A percentile compares a stretch with the other conserved stretches of the same genome.
phyloP scores from a whole-genome alignment of 2,888 invertebrate species.

The Asteroscopus sphinx region DNA sequence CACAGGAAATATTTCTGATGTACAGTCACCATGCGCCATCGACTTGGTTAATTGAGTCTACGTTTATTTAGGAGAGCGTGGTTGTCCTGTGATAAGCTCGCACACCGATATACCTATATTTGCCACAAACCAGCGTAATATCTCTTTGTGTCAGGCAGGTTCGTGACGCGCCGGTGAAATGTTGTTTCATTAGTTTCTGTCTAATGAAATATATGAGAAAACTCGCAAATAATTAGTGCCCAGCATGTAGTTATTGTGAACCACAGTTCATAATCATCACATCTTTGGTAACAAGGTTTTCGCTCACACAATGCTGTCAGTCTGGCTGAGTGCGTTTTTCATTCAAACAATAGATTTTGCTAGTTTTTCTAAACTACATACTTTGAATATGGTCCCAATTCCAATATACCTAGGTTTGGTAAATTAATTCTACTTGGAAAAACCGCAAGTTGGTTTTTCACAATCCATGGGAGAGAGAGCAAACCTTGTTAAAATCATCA shows the following conservation, averaged over 20 bases:
- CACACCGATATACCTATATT: background rate
- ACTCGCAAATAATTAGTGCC: conserved; percentile 25
- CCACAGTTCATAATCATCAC: conserved; percentile 7
- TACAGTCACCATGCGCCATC: conserved; percentile 15
- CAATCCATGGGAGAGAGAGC: too few species aligned
- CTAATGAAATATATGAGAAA: conserved; percentile 23
- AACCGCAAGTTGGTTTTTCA: too few species aligned
- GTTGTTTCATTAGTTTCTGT: conserved; percentile 39
- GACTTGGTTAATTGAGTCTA: conserved; percentile 24
- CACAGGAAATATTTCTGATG: too few species aligned
- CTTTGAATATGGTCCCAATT: too few species aligned
- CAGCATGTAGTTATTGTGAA: background rate
- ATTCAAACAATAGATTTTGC: too few species aligned
- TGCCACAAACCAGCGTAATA: conserved; percentile 25
- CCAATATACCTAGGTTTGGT: too few species aligned
- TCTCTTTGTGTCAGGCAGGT: conserved; percentile 27
- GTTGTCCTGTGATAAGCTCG: conserved; percentile 19
- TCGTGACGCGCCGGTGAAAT: conserved; percentile 28
- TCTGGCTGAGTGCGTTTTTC: too few species aligned
- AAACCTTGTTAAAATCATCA: too few species aligned
- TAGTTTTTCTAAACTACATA: too few species aligned
- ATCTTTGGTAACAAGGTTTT: too few species aligned
- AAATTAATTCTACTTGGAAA: too few species aligned
- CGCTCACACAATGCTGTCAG: too few species aligned
- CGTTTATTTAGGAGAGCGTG: conserved; percentile 38